Evolutionary conservation across 2,888 invertebrate genomes (phyloP).

Genomic region (Xylophagus ater): DNA sequence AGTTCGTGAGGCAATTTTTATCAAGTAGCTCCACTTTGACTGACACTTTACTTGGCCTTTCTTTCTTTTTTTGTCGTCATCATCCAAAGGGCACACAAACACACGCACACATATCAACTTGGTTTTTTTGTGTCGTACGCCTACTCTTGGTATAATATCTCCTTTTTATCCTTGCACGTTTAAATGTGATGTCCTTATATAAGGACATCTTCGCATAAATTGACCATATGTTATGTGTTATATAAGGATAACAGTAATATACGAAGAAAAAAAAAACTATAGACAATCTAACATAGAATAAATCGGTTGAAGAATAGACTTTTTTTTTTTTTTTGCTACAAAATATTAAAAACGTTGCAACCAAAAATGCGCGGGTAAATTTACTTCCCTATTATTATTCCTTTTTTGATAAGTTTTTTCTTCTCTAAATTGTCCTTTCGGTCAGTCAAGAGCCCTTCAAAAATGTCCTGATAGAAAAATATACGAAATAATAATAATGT

Average conservation of each 20-base stretch:
- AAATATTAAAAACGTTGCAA: no score
- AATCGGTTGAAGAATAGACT: no score
- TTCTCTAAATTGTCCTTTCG: constrained; percentile 4
- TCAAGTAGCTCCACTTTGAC: constrained; percentile 7
- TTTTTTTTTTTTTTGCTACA: no score
- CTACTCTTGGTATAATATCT: constrained; percentile 1
- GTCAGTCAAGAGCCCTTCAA: constrained; percentile 6
- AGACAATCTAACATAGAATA: no score
- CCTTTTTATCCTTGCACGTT: background rate
- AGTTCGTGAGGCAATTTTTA: constrained; percentile 8
- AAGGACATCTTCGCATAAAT: constrained; percentile 10
- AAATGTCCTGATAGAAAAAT: no score
- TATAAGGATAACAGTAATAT: constrained; percentile 2
- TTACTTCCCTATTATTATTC: no score
- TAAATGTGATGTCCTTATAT: no score
- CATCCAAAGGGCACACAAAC: no score
- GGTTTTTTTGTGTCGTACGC: background rate
- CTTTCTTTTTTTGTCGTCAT: constrained; percentile 7
- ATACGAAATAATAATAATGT: no score
- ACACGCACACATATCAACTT: no score
- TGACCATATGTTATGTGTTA: constrained; percentile 14
- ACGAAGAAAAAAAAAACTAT: constrained; percentile 5
- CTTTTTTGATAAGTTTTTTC: no score
- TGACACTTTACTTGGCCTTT: constrained; percentile 8
- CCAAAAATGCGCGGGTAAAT: no score